Conservation (phyloP, 1,140 invertebrate species). For the Asbolus verrucosus region DNA sequence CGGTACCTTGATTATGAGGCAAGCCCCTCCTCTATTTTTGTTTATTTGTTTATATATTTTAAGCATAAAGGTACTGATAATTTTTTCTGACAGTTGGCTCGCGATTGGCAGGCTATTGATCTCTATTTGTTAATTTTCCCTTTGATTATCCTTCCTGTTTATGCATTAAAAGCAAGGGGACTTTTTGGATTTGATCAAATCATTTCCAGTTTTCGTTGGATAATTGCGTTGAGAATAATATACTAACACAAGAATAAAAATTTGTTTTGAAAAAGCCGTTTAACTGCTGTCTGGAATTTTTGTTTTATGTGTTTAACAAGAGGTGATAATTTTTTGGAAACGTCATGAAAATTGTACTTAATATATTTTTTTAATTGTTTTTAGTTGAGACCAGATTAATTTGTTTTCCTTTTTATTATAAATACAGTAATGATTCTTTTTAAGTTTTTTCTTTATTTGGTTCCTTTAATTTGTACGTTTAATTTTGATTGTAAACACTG, state of each 20-base stretch:
- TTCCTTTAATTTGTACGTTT: no score
- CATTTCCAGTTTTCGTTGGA: constrained; percentile 13
- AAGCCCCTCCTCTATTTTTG: constrained; percentile 46
- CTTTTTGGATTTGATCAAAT: neutral
- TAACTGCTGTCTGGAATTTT: constrained; percentile 33
- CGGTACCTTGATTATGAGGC: constrained; percentile 42
- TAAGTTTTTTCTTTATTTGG: constrained; percentile 29
- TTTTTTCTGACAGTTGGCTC: constrained; percentile 49
- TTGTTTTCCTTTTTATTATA: constrained; percentile 39
- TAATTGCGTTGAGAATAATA: constrained; percentile 15
- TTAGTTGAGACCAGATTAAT: constrained; percentile 22
- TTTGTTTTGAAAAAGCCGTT: constrained; percentile 26
- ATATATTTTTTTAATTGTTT: constrained; percentile 45
- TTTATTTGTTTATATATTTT: constrained; percentile 39
- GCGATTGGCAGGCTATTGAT: constrained; percentile 49
- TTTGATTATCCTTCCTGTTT: constrained; percentile 20
- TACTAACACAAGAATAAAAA: constrained; percentile 25
- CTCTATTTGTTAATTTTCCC: constrained; percentile 44
- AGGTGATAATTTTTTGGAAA: constrained; percentile 36
- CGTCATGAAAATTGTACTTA: constrained; percentile 43
- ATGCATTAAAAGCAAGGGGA: constrained; percentile 4
- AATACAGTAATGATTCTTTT: constrained; percentile 41
- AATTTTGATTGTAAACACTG: constrained; percentile 5
- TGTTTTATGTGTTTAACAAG: constrained; percentile 34
- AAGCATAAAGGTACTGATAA: constrained; percentile 51